Evolutionary conservation across 2,888 invertebrate species (phyloP).

Genomic region (Athrips mouffetella): DNA sequence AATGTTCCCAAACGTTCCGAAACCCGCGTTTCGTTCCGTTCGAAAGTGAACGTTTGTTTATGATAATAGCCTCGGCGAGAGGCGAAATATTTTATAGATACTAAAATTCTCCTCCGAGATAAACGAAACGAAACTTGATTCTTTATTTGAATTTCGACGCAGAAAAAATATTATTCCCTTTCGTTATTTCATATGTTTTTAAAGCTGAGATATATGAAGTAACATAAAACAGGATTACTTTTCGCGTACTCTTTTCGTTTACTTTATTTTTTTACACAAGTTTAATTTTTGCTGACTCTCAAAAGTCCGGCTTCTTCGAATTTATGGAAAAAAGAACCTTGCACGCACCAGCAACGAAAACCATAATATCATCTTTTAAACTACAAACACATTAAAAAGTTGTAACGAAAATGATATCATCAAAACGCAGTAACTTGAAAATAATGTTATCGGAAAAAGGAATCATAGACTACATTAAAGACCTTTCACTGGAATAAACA

Average conservation of each 20-base stretch:
- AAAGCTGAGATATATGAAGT: slow-evolving; percentile 2
- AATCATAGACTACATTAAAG: background rate
- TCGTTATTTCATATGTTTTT: slow-evolving; percentile 5
- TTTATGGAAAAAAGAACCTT: no score
- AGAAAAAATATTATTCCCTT: slow-evolving; percentile 7
- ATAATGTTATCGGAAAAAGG: background rate
- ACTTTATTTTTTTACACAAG: background rate
- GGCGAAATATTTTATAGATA: slow-evolving; percentile 28
- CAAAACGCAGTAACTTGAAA: background rate
- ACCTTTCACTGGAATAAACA: background rate
- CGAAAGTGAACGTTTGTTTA: slow-evolving; percentile 35
- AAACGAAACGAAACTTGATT: slow-evolving; percentile 20
- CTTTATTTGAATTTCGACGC: slow-evolving; percentile 8
- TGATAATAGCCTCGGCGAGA: slow-evolving; percentile 24
- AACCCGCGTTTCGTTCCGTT: slow-evolving; percentile 20
- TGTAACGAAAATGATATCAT: background rate
- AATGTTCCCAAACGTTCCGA: slow-evolving; percentile 20
- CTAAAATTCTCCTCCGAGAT: slow-evolving; percentile 22
- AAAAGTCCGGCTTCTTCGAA: no score
- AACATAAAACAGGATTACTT: slow-evolving; percentile 4
- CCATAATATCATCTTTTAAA: background rate
- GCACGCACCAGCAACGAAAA: no score
- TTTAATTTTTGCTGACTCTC: no score
- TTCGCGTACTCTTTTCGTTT: background rate
- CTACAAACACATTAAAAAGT: no score